Evolutionary conservation across 2,888 invertebrate genomes (phyloP).

Genomic region (Allacma fusca): DNA sequence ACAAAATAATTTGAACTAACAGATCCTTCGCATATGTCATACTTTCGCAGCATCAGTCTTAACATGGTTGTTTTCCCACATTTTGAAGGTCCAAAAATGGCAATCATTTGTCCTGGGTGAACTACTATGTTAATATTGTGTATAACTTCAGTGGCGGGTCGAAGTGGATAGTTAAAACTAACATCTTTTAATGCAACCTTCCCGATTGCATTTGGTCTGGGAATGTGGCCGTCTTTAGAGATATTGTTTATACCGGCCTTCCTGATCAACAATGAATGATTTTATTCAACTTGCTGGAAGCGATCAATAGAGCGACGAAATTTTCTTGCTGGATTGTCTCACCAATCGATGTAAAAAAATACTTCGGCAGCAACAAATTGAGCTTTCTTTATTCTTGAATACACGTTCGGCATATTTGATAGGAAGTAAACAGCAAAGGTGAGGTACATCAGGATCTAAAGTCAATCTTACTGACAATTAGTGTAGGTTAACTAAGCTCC

Average conservation of each 20-base stretch:
- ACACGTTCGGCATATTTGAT: too few species aligned
- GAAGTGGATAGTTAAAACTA: conserved; percentile 52
- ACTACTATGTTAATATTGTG: conserved; percentile 36
- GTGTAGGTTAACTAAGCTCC: too few species aligned
- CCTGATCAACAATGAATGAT: not conserved
- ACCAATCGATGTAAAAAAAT: too few species aligned
- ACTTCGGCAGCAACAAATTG: too few species aligned
- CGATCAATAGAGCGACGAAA: too few species aligned
- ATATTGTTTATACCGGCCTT: conserved; percentile 51
- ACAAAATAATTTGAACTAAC: not conserved
- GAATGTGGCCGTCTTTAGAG: conserved; percentile 41
- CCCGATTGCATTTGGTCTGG: conserved; percentile 45
- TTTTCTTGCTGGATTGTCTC: too few species aligned
- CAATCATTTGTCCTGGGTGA: conserved; percentile 51
- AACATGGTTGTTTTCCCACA: conserved; percentile 26
- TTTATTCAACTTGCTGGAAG: too few species aligned
- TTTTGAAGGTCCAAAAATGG: not conserved
- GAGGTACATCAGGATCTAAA: too few species aligned
- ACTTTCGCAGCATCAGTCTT: conserved; percentile 13
- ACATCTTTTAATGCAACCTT: conserved; percentile 48
- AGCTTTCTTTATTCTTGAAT: too few species aligned
- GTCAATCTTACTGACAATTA: too few species aligned
- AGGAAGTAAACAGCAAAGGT: too few species aligned
- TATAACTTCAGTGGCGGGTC: conserved; percentile 19
- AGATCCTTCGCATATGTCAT: conserved; percentile 46